Evolutionary conservation across 2,888 invertebrate species (phyloP), one percentile per base, ranked within the genome.

Genomic region (Phengaris alcon): DNA sequence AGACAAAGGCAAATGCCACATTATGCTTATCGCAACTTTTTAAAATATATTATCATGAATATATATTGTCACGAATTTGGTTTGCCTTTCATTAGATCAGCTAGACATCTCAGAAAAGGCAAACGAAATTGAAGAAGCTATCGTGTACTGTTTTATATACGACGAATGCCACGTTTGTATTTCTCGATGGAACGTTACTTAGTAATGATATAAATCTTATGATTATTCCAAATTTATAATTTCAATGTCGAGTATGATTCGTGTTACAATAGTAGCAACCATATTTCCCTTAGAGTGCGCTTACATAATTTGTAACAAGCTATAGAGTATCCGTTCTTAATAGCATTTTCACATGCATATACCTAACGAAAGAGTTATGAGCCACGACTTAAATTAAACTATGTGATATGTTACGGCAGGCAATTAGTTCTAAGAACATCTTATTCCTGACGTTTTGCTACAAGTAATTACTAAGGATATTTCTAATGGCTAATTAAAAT

Each of bases 281-380:
- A 13, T 72, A 59, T 77, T 77, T 76, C 15, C 73, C 80, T 75
- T 57, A 77, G 76, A 81, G 83, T 83, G 84, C 81, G 83, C 84
- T 81, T 80, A 83, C 84, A 84, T 88, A 86, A 88, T 87, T 85
- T 86, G 84, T 85, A 88, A 88, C 86, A 86, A 85, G 87, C 81
- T 81, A 70, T 57, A 82, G 82, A 83, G 85, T 86, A 84, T 86
- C 85, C 88, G 86, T 86, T 84, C 87, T 84, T 89, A 89, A 88
- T 90, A 87, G 83, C 88, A 84, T 84, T 84, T 84, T 83, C 84
- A 82, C 82, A 83, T 83, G 85, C 84, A 82, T 80, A 76, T 76
- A 75, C 70, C 81, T 83, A 84, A 80, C 83, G 82, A 81, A 85
- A 85, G 85, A 84, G 83, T 85, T 84, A 78, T 83, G 81, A 82